Base-by-base conservation (phyloP, 1,140 invertebrate species). In the Monomorium pharaonis region DNA sequence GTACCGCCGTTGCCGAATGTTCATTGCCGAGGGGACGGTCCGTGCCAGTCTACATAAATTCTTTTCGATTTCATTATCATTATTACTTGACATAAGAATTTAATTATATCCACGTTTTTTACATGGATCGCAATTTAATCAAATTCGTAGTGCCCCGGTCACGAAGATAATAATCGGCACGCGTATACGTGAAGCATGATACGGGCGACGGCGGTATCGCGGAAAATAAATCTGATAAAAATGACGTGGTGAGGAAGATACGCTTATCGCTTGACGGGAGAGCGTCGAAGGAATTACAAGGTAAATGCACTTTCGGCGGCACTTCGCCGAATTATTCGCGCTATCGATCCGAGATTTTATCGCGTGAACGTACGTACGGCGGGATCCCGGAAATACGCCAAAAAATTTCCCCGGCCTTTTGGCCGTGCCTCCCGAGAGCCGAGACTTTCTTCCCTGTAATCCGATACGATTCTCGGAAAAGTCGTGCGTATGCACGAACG, bases 171-270 rank as follows among this genome's bases (percentile, higher is more conserved):
- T 83, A 84, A n/a, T 76, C 27, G 60, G 74, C 18, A 51, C 47
- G 44, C 18, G 54, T 70, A 56, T n/a, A n/a, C n/a, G n/a, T 44
- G 37, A 74, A 83, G 56, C 80, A 85, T 85, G 75, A 65, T 75
- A 69, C 84, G 76, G 85, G 78, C 86, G 84, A 86, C 51, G 89
- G 85, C 81, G 87, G 69, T 87, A 60, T 78, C 78, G 74, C 77
- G 65, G 67, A 65, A 87, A 87, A 87, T 90, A 90, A 92, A 90
- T 91, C 69, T 77, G 86, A 85, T 76, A 88, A 92, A 93, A 93
- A 93, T 93, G 92, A 92, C 92, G 91, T 92, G 88, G 91, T 93
- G 90, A 67, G 63, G n/a, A 93, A 88, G 89, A 87, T 72, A 86
- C 44, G 63, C 51, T 86, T 86, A 84, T 80, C 89, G 21, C 84